Evolutionary conservation across 2,113 vertebrate species (phyloP), one percentile per base, ranked within the genome.

Genomic region (Machaerirhynchus nigripectus): DNA sequence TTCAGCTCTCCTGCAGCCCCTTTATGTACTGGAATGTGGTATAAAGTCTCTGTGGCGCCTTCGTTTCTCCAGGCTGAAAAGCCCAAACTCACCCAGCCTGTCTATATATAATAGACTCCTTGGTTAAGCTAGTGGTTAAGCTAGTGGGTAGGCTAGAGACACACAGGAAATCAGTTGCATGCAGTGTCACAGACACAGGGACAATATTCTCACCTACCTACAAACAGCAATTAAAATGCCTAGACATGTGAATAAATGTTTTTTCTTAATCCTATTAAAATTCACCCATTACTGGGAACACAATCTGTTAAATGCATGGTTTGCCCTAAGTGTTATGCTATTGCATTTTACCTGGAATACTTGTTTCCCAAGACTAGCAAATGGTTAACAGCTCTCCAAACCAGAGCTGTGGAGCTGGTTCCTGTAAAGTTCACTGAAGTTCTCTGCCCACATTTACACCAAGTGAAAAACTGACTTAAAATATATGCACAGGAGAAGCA

Each of bases 201-300:
- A 60, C 57, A 69, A 76, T 44, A 82, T 90, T 90, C 47, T 73
- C 60, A 92, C n/a, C 42, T 64, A 37, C 18, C 19, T 75, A 49
- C 7, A 84, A 87, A 40, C 37, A 70, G 49, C 35, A 92, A 92
- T 95, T 94, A 88, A 81, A 79, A 90, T 90, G 71, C 83, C 37
- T 17, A 70, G 79, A 47, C 87, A 93, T 0, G 9, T n/a, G 71
- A 94, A 90, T 15, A 78, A 75, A 90, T 46, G 23, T 33, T 90
- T 88, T 87, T 84, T 42, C 56, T 84, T 84, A 59, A 69, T 68
- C 47, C 28, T 70, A 55, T 81, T 94, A 80, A 90, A 96, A 92
- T 84, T 86, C 64, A 71, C 5, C 17, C 37, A 26, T 87, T 86
- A 61, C 40, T 52, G 49, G 31, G 44, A 94, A 75, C 0, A 0